A percentile compares a stretch with the other conserved stretches of the same genome.
Evolutionary conservation across 2,797 vertebrate genomes (phyloP).

Genomic region (Poeciliopsis presidionis): DNA sequence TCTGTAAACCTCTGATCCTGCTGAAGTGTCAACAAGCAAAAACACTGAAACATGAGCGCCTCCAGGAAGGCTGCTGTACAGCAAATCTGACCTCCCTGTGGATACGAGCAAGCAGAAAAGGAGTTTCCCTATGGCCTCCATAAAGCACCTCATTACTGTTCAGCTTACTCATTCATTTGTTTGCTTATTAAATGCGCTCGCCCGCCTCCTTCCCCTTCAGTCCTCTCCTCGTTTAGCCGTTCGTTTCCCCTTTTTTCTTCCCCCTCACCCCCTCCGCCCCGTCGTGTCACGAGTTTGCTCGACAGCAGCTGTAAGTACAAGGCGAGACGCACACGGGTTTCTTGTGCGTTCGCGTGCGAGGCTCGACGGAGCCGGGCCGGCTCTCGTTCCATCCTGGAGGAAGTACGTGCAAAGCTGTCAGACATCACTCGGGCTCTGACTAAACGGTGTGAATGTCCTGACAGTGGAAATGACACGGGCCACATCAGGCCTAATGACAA

Average conservation of each 20-base stretch:
- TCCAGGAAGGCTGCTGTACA: constrained; percentile 70
- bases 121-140: constrained; percentile 75
- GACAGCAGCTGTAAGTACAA: constrained; percentile 54
- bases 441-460: constrained; percentile 81
- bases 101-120: constrained; percentile 75
- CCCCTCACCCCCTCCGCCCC: neutral
- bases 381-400: constrained; percentile 73
- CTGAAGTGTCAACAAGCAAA: constrained; percentile 68
- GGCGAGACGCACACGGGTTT: constrained; percentile 58
- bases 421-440: constrained; percentile 79
- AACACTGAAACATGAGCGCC: constrained; percentile 68
- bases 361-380: constrained; percentile 64
- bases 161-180: constrained; percentile 77
- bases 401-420: constrained; percentile 75
- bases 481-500: constrained; percentile 79
- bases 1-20: constrained; percentile 68
- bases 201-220: constrained; percentile 46
- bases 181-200: constrained; percentile 77
- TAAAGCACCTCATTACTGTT: constrained; percentile 78
- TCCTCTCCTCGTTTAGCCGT: constrained; percentile 41
- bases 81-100: constrained; percentile 74
- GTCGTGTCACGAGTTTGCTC: constrained; percentile 53
- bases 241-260: constrained; percentile 24
- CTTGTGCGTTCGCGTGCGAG: neutral
- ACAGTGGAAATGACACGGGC: constrained; percentile 79